Evolutionary conservation across 64 coral and sea anemone genomes (phyloP), one percentile per base, ranked within the genome.

Genomic region (Astreopora myriophthalma): DNA sequence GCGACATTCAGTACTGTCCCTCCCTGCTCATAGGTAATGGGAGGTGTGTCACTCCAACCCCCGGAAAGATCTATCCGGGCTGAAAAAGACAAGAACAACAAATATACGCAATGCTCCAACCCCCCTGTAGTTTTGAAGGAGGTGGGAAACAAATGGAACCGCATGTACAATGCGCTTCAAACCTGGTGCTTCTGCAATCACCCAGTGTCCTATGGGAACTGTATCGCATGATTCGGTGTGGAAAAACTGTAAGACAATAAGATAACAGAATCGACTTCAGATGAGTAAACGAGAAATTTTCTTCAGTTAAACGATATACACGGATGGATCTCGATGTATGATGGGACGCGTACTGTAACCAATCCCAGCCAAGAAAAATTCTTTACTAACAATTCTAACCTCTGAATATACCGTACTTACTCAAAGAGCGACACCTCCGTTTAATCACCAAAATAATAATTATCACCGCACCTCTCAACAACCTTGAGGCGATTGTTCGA

Each of bases 41-140:
- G 97, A 3, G 97, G 97, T 1, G 97, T 99, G 68, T 99, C 97
- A 69, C 90, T 99, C 97, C 97, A 99, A 16, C 91, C 97, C 13
- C 97, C 97, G 51, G 93, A 85, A 36, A 96, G 71, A 85, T 96
- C 95, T 24, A 96, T 80, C 3, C 95, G 95, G 0, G 87, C 95
- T 96, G 36, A 39, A 86, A 89, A 27, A 19, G 3, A 34, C 62
- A 9, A 76, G n/a, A n/a, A n/a, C n/a, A n/a, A n/a, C n/a, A n/a
- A n/a, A n/a, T n/a, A n/a, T n/a, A n/a, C n/a, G n/a, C n/a, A n/a
- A n/a, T n/a, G n/a, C n/a, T n/a, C n/a, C n/a, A n/a, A n/a, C n/a
- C n/a, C n/a, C n/a, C n/a, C n/a, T n/a, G n/a, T n/a, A n/a, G n/a
- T n/a, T n/a, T n/a, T n/a, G n/a, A 46, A 46, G 11, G 5, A 46